A percentile compares a stretch with the other conserved stretches of the same genome.
These are phyloP conservation scores for Eucera pruinosa DNA, from an alignment of 2,888 invertebrate genomes.

Conservation along the genomic window DNA sequence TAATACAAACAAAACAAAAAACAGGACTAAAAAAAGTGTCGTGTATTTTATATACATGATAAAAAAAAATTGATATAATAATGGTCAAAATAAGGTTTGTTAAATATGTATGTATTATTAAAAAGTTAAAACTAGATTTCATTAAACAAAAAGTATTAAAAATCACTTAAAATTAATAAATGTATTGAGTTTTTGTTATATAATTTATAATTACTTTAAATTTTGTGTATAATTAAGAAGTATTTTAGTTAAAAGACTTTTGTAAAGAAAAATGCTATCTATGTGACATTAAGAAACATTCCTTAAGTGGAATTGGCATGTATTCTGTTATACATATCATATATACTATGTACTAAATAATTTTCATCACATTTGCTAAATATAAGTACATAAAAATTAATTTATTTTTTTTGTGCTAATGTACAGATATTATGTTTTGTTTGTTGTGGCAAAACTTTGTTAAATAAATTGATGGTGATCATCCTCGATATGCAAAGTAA, in stretches of 20 bases:
- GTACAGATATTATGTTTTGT: neutral
- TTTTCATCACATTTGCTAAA: neutral
- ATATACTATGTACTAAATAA: neutral
- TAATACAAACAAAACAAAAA: constrained; percentile 20
- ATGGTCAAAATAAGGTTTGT: constrained; percentile 38
- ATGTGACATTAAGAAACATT: neutral
- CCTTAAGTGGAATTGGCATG: neutral
- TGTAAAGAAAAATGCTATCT: neutral
- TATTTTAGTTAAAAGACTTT: constrained; percentile 17
- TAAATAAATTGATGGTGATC: constrained; percentile 14
- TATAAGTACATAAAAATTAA: neutral
- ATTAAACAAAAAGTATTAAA: constrained; percentile 23
- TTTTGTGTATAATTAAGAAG: constrained; percentile 10
- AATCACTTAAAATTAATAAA: constrained; percentile 23
- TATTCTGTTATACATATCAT: constrained; percentile 16
- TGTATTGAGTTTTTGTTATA: constrained; percentile 10
- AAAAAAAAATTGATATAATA: constrained; percentile 24
- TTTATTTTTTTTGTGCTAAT: neutral
- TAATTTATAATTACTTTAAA: constrained; percentile 31
- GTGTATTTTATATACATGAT: constrained; percentile 34
- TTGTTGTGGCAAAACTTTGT: neutral
- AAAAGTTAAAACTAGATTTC: constrained; percentile 22
- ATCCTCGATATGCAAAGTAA: neutral
- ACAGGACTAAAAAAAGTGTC: constrained; percentile 31
- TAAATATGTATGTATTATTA: constrained; percentile 46